These are phyloP conservation scores for Agrochola circellaris DNA, from an alignment of 2,888 invertebrate genomes.

Conservation along the genomic window DNA sequence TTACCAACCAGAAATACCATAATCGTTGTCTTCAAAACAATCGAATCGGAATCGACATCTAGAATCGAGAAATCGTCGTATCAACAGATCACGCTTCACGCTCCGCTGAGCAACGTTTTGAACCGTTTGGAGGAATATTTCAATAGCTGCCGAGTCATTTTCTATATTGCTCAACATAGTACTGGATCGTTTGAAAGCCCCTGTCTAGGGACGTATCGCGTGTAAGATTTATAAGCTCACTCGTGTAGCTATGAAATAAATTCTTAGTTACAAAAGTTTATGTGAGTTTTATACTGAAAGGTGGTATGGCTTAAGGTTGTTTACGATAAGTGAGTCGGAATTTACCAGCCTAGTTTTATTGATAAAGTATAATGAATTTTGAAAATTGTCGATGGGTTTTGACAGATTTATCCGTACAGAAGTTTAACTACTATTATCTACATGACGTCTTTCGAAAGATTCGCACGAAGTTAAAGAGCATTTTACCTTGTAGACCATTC, in stretches of 20 bases:
- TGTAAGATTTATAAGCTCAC: constrained; percentile 58
- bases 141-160: constrained; percentile 62
- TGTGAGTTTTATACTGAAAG: constrained; percentile 44
- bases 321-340: constrained; percentile 37
- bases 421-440: neutral
- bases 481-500: neutral
- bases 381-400: neutral
- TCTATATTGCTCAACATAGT: constrained; percentile 61
- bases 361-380: constrained; percentile 13
- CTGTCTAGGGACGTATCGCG: constrained; percentile 55
- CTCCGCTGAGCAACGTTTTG: constrained; percentile 46
- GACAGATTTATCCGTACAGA: neutral
- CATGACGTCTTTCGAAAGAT: neutral
- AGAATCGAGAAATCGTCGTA: constrained; percentile 49
- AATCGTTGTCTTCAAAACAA: constrained; percentile 39
- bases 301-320: constrained; percentile 29
- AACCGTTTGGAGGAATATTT: constrained; percentile 60
- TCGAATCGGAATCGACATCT: constrained; percentile 35
- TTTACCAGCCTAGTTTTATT: constrained; percentile 15
- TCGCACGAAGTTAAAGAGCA: neutral
- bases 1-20: neutral
- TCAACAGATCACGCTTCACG: constrained; percentile 43
- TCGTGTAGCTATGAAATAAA: constrained; percentile 55
- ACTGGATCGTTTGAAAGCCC: constrained; percentile 52
- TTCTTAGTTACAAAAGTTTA: constrained; percentile 43